Base-by-base conservation (phyloP, 2,797 vertebrate genomes). In the Syngnathus rostellatus region DNA sequence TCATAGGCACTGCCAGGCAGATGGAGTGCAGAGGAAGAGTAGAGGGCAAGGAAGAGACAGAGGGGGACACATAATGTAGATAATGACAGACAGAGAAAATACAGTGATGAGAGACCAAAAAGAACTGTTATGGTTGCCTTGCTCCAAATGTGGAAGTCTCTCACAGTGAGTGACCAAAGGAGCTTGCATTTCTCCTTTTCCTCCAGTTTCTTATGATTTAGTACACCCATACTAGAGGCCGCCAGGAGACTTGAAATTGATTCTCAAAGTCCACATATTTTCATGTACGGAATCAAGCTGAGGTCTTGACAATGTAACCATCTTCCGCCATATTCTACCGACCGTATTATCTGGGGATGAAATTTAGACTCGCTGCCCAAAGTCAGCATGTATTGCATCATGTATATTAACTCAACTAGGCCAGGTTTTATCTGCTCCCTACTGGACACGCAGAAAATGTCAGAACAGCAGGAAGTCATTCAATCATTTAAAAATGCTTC, bases 141-240 rank as follows among this genome's bases (percentile, higher is more conserved):
- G 40, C 17, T 63, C 69, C 66, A 68, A 43, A 69, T 77, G 39
- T 57, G 5, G 68, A 80, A 61, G 69, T 66, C 70, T 60, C 54
- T 59, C 23, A 65, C 39, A 63, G 21, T 45, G 71, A 83, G 21
- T 45, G 71, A 83, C 84, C 75, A 86, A 76, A 85, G 72, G 64
- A 19, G 39, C 62, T 75, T 65, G 58, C 54, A 64, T 63, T 55
- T 69, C 71, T 59, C 31, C 53, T 6, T 50, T 50, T 46, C 53
- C 39, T 70, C 66, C 65, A 70, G 75, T 66, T 37, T 5, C 38
- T 66, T 62, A 70, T 41, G 63, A 48, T 72, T 72, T 74, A 31
- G 41, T 17, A 64, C 10, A 54, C 66, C 59, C 54, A 59, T 72
- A 71, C 63, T 67, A 50, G 70, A 78, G 21, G 57, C 69, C 21